A percentile compares a stretch with the other conserved stretches of the same genome.
These are phyloP conservation scores for Phalera bucephala DNA, from an alignment of 2,888 invertebrate genomes.

Conservation along the genomic window DNA sequence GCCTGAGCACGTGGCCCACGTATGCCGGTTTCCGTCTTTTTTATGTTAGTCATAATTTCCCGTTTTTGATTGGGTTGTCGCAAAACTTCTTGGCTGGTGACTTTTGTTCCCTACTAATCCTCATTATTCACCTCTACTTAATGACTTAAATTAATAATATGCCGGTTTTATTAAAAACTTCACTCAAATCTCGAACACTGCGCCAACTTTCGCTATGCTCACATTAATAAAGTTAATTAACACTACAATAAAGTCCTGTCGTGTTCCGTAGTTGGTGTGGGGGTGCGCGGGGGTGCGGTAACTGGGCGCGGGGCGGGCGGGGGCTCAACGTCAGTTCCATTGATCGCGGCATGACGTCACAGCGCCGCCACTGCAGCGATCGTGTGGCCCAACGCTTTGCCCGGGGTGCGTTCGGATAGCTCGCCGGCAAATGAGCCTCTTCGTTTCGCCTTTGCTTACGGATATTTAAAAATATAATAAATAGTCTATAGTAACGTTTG, in stretches of 20 bases:
- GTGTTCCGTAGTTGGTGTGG: conserved; percentile 27
- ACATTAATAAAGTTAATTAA: conserved; percentile 38
- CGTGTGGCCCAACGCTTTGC: conserved; percentile 31
- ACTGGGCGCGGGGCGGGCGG: conserved; percentile 16
- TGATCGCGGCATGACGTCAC: conserved; percentile 70
- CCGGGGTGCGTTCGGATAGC: conserved; percentile 22
- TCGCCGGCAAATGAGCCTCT: conserved; percentile 24
- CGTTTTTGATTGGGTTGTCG: too few species aligned
- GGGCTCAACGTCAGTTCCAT: conserved; percentile 63
- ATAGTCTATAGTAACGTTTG: conserved; percentile 11
- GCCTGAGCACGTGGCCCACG: too few species aligned
- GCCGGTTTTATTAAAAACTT: neutral
- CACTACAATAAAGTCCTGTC: conserved; percentile 32
- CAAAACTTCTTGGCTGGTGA: too few species aligned
- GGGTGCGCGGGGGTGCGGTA: conserved; percentile 22
- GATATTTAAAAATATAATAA: conserved; percentile 19
- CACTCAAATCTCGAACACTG: neutral
- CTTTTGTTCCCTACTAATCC: too few species aligned
- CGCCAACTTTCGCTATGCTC: conserved; percentile 20
- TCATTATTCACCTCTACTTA: too few species aligned
- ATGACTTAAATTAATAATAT: too few species aligned
- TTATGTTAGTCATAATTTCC: too few species aligned
- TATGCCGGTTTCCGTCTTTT: too few species aligned
- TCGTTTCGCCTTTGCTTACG: conserved; percentile 23
- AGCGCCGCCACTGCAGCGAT: conserved; percentile 48